Evolutionary conservation across 2,797 vertebrate genomes (phyloP).

Genomic region (Diplodus puntazzo): DNA sequence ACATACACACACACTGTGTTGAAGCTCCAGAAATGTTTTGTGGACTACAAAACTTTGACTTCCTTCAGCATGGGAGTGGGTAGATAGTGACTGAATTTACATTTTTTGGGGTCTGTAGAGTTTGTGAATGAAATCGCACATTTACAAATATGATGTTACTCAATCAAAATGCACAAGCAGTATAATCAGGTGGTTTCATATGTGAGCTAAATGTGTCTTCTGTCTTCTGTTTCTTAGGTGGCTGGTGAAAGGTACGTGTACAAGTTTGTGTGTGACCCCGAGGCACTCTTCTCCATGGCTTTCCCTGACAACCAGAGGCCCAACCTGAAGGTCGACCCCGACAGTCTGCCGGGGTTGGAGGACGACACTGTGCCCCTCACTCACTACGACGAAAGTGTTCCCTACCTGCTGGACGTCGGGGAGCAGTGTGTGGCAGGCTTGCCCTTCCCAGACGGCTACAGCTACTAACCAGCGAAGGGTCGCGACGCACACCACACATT

Average conservation of each 20-base stretch:
- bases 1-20: no score
- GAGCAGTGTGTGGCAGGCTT: conserved; percentile 89
- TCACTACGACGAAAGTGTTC: conserved; percentile 91
- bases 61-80: no score
- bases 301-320: conserved; percentile 97
- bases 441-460: conserved; percentile 90
- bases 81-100: no score
- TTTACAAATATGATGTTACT: background rate
- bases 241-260: conserved; percentile 96
- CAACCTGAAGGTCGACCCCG: conserved; percentile 92
- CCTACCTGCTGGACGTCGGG: conserved; percentile 89
- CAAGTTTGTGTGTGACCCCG: conserved; percentile 97
- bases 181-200: background rate
- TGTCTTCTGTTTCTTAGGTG: conserved; percentile 83
- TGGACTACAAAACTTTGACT: no score
- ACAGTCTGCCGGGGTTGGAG: conserved; percentile 87
- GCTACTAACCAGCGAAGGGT: conserved; percentile 85
- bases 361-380: conserved; percentile 94
- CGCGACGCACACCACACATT: conserved; percentile 35
- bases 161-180: background rate
- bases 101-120: background rate
- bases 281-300: conserved; percentile 97
- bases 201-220: background rate
- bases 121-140: background rate
- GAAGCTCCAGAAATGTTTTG: no score